phyloP scores from a whole-genome alignment of 2,888 invertebrate species.

The Theristus sp. region DNA sequence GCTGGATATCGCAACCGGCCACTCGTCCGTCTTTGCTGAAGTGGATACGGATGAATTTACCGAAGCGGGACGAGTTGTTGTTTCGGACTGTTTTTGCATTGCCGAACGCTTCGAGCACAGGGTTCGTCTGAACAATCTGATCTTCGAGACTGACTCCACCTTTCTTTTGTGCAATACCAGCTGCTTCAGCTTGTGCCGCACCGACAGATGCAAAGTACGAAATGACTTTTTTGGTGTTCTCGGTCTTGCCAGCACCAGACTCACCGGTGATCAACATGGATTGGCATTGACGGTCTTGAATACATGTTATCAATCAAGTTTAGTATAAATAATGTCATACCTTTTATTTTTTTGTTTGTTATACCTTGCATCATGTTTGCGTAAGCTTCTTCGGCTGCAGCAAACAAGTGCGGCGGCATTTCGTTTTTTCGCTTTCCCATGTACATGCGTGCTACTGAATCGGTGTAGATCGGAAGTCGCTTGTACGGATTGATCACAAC shows the following conservation, averaged over 20 bases:
- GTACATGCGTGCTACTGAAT: slow-evolving; percentile 84
- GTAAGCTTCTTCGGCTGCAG: slow-evolving; percentile 97
- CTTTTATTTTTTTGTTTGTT: not conserved
- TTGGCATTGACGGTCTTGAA: slow-evolving; percentile 87
- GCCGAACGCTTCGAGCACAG: slow-evolving; percentile 94
- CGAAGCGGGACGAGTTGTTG: slow-evolving; percentile 99
- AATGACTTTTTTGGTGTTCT: slow-evolving; percentile 99
- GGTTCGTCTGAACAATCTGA: slow-evolving; percentile 97
- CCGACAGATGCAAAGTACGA: slow-evolving; percentile 68
- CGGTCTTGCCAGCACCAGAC: slow-evolving; percentile 98
- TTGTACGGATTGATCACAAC: slow-evolving; percentile 3
- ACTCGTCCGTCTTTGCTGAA: slow-evolving; percentile 96
- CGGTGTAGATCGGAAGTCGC: slow-evolving; percentile 31
- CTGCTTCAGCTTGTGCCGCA: slow-evolving; percentile 31
- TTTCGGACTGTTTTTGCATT: slow-evolving; percentile 99
- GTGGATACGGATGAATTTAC: slow-evolving; percentile 99
- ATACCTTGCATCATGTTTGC: slow-evolving; percentile 92
- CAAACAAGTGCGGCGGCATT: slow-evolving; percentile 97
- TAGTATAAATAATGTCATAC: not conserved
- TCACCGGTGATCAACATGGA: slow-evolving; percentile 99
- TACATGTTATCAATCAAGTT: too few species aligned
- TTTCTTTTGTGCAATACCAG: not conserved
- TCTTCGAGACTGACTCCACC: slow-evolving; percentile 78
- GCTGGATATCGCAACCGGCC: slow-evolving; percentile 99
- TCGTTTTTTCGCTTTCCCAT: slow-evolving; percentile 96